These are phyloP conservation scores for Magallana angulata DNA, from an alignment of 1,140 invertebrate genomes.

Conservation along the genomic window DNA sequence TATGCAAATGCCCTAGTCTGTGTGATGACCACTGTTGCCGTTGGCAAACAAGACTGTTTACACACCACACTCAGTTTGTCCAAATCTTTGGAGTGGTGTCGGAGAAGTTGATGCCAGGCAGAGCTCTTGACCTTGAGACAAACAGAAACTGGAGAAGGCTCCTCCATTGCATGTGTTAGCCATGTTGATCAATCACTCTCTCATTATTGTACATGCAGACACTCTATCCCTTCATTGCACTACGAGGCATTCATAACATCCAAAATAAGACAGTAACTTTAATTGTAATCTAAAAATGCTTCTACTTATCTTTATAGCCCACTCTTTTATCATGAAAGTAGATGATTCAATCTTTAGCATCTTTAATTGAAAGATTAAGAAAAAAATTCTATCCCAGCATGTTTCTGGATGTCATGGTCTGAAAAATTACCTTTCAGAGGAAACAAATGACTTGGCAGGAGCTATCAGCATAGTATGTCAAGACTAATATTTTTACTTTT, in stretches of 20 bases:
- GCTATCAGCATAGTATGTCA: not conserved
- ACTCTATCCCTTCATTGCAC: too few species aligned
- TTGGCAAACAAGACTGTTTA: conserved; percentile 30
- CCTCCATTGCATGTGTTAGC: not conserved
- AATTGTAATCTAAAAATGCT: too few species aligned
- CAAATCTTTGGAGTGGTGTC: conserved; percentile 18
- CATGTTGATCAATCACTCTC: not conserved
- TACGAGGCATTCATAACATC: too few species aligned
- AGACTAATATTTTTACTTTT: conserved; percentile 33
- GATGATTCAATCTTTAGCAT: too few species aligned
- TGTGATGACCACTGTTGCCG: conserved; percentile 22
- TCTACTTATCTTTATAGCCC: too few species aligned
- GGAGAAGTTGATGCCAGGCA: not conserved
- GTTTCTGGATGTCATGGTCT: not conserved
- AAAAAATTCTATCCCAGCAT: not conserved
- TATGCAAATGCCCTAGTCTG: conserved; percentile 11
- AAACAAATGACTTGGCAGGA: conserved; percentile 14
- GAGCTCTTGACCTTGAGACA: conserved; percentile 16
- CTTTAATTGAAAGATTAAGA: too few species aligned
- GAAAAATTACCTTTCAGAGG: conserved; percentile 18
- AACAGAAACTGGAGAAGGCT: not conserved
- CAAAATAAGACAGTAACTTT: too few species aligned
- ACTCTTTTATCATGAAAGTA: too few species aligned
- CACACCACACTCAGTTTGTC: not conserved
- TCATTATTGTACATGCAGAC: too few species aligned